Percentiles rank a stretch among this genome's conserved stretches.
Evolutionary conservation across 1,140 invertebrate genomes (phyloP).

Genomic region (Drosophila biarmipes): DNA sequence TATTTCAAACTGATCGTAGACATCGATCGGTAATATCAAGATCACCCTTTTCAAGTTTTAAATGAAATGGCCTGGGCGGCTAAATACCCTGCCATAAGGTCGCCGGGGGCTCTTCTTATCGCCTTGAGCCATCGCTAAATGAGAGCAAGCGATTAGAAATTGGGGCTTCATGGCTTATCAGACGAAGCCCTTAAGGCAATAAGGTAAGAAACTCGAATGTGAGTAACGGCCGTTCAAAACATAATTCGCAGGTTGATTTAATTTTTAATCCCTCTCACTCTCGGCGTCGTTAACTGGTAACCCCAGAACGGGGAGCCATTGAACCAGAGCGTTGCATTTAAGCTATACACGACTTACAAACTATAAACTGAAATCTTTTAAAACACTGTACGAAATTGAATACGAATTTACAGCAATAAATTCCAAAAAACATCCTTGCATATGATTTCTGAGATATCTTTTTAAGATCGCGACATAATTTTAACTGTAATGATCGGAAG

Average conservation of each 20-base stretch:
- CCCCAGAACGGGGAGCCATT: conserved; percentile 50
- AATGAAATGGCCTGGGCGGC: background rate
- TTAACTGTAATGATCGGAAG: too few relatives aligned
- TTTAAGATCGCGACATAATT: too few relatives aligned
- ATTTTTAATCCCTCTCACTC: conserved; percentile 6
- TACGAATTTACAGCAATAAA: background rate
- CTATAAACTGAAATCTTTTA: conserved; percentile 22
- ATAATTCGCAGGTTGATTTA: conserved; percentile 16
- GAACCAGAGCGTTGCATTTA: conserved; percentile 30
- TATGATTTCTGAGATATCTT: too few relatives aligned
- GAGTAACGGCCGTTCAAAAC: background rate
- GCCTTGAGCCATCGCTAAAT: conserved; percentile 32
- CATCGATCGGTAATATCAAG: background rate
- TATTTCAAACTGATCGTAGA: conserved; percentile 9
- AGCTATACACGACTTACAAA: conserved; percentile 16
- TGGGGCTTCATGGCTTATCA: conserved; percentile 32
- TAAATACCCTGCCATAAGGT: conserved; percentile 18
- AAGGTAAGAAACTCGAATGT: conserved; percentile 2
- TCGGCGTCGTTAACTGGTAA: conserved; percentile 52
- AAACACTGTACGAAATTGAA: conserved; percentile 30
- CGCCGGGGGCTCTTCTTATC: conserved; percentile 13
- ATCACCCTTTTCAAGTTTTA: conserved; percentile 7
- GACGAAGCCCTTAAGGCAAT: background rate
- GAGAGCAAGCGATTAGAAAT: conserved; percentile 45
- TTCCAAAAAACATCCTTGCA: too few relatives aligned